phyloP scores from a whole-genome alignment of 2,113 vertebrate genomes.

The Amphiprion percula region DNA sequence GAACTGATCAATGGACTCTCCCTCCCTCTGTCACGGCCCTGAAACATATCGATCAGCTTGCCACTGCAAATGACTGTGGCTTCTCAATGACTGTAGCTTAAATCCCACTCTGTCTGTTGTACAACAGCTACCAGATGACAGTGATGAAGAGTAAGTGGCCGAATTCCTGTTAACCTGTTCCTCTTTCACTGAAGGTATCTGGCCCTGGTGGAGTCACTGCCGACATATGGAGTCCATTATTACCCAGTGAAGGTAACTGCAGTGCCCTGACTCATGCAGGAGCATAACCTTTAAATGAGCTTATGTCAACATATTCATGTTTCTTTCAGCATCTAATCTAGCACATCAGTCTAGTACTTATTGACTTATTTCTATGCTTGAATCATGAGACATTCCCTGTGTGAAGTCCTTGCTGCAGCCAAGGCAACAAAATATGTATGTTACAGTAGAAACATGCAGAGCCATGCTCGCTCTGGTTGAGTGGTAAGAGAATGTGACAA shows the following conservation, averaged over 20 bases:
- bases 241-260: constrained; percentile 95
- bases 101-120: constrained; percentile 55
- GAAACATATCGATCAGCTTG: constrained; percentile 68
- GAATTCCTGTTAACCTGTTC: constrained; percentile 55
- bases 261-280: constrained; percentile 30
- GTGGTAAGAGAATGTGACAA: constrained; percentile 4
- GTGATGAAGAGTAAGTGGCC: constrained; percentile 60
- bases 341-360: neutral
- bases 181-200: constrained; percentile 89
- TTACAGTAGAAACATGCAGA: neutral
- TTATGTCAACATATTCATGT: constrained; percentile 27
- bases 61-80: constrained; percentile 63
- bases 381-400: constrained; percentile 3
- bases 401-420: neutral
- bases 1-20: constrained; percentile 72
- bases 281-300: constrained; percentile 47
- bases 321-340: constrained; percentile 6
- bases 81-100: constrained; percentile 58
- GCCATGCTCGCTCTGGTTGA: neutral
- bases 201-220: constrained; percentile 93
- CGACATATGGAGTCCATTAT: constrained; percentile 98
- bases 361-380: neutral
- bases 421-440: neutral
- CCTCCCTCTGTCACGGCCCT: constrained; percentile 55
- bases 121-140: constrained; percentile 48